A percentile compares a stretch with the other conserved stretches of the same genome.
These are phyloP conservation scores for Lordiphosa mommai DNA, from an alignment of 1,140 invertebrate species.

Conservation along the genomic window DNA sequence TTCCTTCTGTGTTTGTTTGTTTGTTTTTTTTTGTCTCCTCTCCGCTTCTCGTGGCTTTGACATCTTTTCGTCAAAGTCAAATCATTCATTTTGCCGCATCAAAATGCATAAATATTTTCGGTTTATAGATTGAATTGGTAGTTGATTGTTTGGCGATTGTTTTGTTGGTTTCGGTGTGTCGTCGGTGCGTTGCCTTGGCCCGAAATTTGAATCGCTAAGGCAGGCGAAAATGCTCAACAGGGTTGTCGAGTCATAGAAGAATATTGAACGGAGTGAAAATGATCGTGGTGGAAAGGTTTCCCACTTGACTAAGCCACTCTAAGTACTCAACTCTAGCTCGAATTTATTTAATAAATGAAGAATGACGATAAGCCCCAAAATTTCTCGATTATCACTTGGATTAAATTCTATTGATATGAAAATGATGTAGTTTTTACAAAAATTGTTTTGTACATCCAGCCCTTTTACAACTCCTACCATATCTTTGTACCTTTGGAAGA, in stretches of 20 bases:
- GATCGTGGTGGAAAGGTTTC: no score
- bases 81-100: constrained; percentile 79
- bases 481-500: no score
- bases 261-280: not conserved
- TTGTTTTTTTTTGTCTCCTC: constrained; percentile 10
- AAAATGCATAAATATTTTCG: constrained; percentile 75
- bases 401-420: no score
- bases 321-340: no score
- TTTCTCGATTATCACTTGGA: no score
- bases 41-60: constrained; percentile 51
- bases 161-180: constrained; percentile 10
- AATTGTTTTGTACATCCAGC: no score
- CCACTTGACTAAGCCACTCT: no score
- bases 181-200: constrained; percentile 2
- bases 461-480: no score
- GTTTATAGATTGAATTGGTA: constrained; percentile 56
- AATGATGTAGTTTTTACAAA: no score
- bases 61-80: constrained; percentile 80
- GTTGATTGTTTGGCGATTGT: constrained; percentile 65
- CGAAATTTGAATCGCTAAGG: constrained; percentile 57
- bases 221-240: constrained; percentile 18
- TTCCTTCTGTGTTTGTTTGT: constrained; percentile 30
- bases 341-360: no score
- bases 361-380: no score
- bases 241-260: constrained; percentile 18